Base-by-base conservation (phyloP, 2,888 invertebrate genomes). In the Pterostichus niger region DNA sequence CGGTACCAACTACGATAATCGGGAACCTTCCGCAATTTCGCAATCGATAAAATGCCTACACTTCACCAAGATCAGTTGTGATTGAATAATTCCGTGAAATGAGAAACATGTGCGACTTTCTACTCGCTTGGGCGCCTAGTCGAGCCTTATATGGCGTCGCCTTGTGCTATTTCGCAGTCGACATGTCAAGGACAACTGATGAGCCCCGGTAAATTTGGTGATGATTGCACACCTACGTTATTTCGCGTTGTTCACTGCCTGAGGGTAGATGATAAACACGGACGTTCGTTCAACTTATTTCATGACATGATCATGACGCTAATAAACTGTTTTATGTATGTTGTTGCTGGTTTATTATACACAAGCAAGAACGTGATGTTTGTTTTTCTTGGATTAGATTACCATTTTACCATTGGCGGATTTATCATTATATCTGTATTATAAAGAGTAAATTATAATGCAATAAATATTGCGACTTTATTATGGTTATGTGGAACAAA, bases 141-240 rank as follows among this genome's bases (percentile, higher is more conserved):
- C 75, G 59, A 10, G 40, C 82, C 82, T 33, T 82, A 75, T 82
- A 75, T 59, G 82, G 82, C 44, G 56, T 46, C 73, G 17, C 82
- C 82, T 82, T 82, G 82, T 82, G 44, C 82, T 59, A 82, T 75
- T 77, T 80, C 59, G 49, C 59, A 2, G 11, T 7, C 71, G 54
- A n/a, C 54, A 46, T 82, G 73, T 61, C 82, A 82, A 82, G 82
- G 82, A 75, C 82, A 82, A 15, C 17, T 76, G 54, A 77, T 54
- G 44, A 15, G 31, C 46, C 73, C 11, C 64, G 52, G 52, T 80
- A 77, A 71, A 54, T 77, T 77, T 13, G 77, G 59, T 24, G 77
- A 77, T 77, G 77, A 77, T 35, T 52, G n/a, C 49, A 49, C 49
- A 44, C 73, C 40, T 44, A 44, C 44, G 17, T 11, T 40, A 40